Evolutionary conservation across 1,140 invertebrate species (phyloP), one percentile per base, ranked within the genome.

Genomic region (Leptinotarsa texana): DNA sequence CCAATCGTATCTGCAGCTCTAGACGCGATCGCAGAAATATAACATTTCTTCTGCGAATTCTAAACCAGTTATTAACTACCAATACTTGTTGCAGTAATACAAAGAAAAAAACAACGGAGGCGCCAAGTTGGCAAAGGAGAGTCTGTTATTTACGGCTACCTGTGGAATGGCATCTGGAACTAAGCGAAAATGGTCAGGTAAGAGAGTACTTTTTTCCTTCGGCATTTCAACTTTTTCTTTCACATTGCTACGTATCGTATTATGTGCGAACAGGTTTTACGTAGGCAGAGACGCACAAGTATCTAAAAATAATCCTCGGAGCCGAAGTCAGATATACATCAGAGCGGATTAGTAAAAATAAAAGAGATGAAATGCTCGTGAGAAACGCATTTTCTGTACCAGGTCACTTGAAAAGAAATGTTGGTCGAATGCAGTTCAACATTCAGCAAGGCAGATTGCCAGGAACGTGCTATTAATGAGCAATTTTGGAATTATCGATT

Each of bases 91-190:
- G 51, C 51, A 57, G 51, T 57, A 42, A 42, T 11, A 42, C 33
- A 2, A 42, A 42, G 33, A 42, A 42, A 42, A 33, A 42, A 42
- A 42, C 33, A 42, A 42, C 33, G 11, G 33, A 42, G 51, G n/a
- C 51, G 51, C 51, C n/a, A 57, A 57, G 17, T 17, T 5, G 51
- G 51, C 51, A 18, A 57, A 11, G 33, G 33, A 42, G 8, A 57
- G 13, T 57, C 51, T n/a, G 4, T 8, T 15, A 57, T 18, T 57
- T 17, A 57, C 51, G 51, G 51, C 51, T 57, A 57, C 51, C 51
- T 57, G 66, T 68, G 66, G 66, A 68, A 68, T 68, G 66, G 66
- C 66, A 68, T 42, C 66, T 42, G 66, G 24, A 68, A 68, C 66
- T 68, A 24, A 33, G 15, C 66, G 66, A 68, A 68, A 42, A 68